These are phyloP conservation scores for Sardina pilchardus DNA, from an alignment of 2,113 vertebrate genomes.

Conservation along the genomic window DNA sequence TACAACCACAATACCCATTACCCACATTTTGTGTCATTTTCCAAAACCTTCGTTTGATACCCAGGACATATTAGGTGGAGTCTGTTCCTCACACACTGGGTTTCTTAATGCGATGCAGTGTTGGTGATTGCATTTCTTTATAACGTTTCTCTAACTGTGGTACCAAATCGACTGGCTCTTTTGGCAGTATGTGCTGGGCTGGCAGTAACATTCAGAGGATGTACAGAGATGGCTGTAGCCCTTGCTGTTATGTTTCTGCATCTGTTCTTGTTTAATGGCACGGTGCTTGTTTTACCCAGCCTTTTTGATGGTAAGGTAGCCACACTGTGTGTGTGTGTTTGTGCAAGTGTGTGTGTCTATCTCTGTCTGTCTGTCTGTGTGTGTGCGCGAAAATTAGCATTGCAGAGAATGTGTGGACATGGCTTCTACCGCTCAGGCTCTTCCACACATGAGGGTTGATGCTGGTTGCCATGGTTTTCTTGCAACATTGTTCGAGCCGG, in stretches of 20 bases:
- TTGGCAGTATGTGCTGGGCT: too few relatives aligned
- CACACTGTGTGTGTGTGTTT: neutral
- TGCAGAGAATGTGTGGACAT: neutral
- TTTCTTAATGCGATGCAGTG: neutral
- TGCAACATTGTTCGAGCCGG: constrained; percentile 40
- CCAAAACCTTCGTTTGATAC: too few relatives aligned
- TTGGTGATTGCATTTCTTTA: neutral
- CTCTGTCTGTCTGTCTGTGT: neutral
- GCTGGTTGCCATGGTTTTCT: constrained; percentile 75
- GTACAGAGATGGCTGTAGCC: too few relatives aligned
- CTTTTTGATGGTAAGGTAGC: neutral
- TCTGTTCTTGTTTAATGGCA: neutral
- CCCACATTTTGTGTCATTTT: too few relatives aligned
- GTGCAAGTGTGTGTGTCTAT: neutral
- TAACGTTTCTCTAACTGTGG: too few relatives aligned
- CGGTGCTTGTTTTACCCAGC: neutral
- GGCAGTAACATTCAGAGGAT: too few relatives aligned
- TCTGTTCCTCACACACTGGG: neutral
- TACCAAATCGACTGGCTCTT: too few relatives aligned
- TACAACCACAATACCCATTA: too few relatives aligned
- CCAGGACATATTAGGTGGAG: neutral
- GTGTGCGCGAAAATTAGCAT: neutral
- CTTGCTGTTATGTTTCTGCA: neutral
- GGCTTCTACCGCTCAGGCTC: constrained; percentile 20
- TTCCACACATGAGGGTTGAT: constrained; percentile 42